Percentiles rank a stretch among this genome's conserved stretches.
These are phyloP conservation scores for Hucho hucho DNA, from an alignment of 2,113 vertebrate species.

Conservation along the genomic window DNA sequence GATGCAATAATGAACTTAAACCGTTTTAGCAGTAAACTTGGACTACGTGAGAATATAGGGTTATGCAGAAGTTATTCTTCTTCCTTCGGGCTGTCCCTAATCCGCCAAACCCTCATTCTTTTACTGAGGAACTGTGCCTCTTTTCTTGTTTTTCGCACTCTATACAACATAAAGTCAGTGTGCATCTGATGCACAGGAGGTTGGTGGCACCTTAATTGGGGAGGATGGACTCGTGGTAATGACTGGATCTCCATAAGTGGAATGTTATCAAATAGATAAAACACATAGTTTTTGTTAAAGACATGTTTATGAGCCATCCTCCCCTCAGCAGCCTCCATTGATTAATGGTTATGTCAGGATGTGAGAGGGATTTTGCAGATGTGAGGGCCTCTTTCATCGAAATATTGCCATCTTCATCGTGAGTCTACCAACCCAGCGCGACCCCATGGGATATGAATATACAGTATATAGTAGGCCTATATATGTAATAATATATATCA, in stretches of 20 bases:
- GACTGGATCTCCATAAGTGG: too few relatives aligned
- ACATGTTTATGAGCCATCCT: too few relatives aligned
- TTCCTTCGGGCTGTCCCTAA: slow-evolving; percentile 80
- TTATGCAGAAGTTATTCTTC: slow-evolving; percentile 84
- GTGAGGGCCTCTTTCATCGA: slow-evolving; percentile 85
- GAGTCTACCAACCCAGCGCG: slow-evolving; percentile 97
- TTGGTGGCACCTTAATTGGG: too few relatives aligned
- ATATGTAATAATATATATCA: too few relatives aligned
- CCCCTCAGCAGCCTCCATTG: too few relatives aligned
- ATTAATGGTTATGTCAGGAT: slow-evolving; percentile 98
- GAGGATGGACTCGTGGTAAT: too few relatives aligned
- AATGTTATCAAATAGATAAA: too few relatives aligned
- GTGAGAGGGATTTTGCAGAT: slow-evolving; percentile 91
- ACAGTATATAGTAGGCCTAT: too few relatives aligned
- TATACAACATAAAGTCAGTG: slow-evolving; percentile 99
- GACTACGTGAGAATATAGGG: slow-evolving; percentile 71
- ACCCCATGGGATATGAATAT: slow-evolving; percentile 67
- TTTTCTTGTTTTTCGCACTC: slow-evolving; percentile 84
- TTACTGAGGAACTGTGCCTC: slow-evolving; percentile 84
- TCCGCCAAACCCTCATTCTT: slow-evolving; percentile 81
- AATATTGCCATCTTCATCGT: slow-evolving; percentile 94
- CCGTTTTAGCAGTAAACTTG: slow-evolving; percentile 67
- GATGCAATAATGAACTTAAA: slow-evolving; percentile 67
- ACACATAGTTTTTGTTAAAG: too few relatives aligned
- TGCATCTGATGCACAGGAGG: slow-evolving; percentile 71